Percentiles rank a stretch among this genome's conserved stretches.
These are phyloP conservation scores for Psittacus erithacus DNA, from an alignment of 2,113 vertebrate genomes.

Conservation along the genomic window DNA sequence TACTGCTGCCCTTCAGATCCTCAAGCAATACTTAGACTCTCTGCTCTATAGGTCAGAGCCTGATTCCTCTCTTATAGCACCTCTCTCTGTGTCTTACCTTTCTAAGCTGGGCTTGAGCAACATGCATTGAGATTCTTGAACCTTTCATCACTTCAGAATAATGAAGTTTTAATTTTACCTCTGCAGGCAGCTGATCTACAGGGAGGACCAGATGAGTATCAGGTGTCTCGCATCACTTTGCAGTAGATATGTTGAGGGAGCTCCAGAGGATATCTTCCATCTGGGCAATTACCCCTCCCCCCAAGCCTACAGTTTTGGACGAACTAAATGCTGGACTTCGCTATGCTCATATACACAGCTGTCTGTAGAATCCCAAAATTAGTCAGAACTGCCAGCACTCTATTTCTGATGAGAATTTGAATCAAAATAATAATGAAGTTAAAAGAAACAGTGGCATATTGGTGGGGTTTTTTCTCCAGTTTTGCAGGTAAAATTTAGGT, in stretches of 20 bases:
- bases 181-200: not conserved
- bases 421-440: not conserved
- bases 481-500: not conserved
- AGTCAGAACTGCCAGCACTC: not conserved
- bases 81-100: not conserved
- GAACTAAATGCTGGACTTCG: not conserved
- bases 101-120: not conserved
- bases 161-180: not conserved
- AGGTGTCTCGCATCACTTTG: not conserved
- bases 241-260: not conserved
- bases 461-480: not conserved
- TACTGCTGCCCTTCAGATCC: not conserved
- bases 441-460: not conserved
- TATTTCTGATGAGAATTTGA: constrained; percentile 4
- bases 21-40: not conserved
- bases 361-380: not conserved
- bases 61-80: not conserved
- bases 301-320: not conserved
- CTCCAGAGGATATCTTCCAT: not conserved
- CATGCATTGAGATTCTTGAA: not conserved
- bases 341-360: not conserved
- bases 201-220: not conserved
- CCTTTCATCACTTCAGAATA: not conserved
- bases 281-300: not conserved
- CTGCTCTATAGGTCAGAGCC: not conserved